Percentiles rank a stretch among this genome's conserved stretches.
Conservation (phyloP, 2,888 invertebrate genomes). For the Melolontha melolontha region DNA sequence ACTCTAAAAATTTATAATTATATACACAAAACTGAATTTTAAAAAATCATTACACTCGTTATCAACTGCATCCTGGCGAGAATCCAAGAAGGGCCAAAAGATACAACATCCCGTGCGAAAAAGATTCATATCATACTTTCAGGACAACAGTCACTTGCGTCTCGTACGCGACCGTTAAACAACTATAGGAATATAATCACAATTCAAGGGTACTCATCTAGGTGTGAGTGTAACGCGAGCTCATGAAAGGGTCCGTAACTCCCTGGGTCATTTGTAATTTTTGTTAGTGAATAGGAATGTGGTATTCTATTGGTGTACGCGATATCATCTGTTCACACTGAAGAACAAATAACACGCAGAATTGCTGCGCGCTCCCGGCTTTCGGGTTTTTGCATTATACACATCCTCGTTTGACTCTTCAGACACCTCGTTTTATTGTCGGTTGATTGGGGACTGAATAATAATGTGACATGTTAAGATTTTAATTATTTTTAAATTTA, state of each 20-base stretch:
- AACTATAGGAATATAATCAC: background rate
- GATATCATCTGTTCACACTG: conserved; percentile 19
- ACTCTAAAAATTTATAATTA: no score
- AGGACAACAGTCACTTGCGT: background rate
- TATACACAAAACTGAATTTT: background rate
- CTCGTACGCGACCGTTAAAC: background rate
- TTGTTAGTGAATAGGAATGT: conserved; percentile 12
- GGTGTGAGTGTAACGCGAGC: background rate
- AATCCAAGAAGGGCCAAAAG: no score
- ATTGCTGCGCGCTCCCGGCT: background rate
- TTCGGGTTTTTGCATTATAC: no score
- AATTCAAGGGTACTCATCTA: background rate
- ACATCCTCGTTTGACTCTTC: no score
- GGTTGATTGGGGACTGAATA: no score
- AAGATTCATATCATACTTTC: conserved; percentile 1
- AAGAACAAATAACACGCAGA: conserved; percentile 29
- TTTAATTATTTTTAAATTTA: no score
- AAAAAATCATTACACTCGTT: conserved; percentile 11
- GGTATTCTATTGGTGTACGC: conserved; percentile 27
- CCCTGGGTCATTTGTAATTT: conserved; percentile 18
- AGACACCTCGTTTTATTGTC: no score
- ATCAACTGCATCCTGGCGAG: background rate
- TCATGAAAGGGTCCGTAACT: no score
- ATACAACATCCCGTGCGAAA: background rate
- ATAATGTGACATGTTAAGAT: no score